Conservation (phyloP, 2,888 invertebrate genomes). For the Acleris laterana region DNA sequence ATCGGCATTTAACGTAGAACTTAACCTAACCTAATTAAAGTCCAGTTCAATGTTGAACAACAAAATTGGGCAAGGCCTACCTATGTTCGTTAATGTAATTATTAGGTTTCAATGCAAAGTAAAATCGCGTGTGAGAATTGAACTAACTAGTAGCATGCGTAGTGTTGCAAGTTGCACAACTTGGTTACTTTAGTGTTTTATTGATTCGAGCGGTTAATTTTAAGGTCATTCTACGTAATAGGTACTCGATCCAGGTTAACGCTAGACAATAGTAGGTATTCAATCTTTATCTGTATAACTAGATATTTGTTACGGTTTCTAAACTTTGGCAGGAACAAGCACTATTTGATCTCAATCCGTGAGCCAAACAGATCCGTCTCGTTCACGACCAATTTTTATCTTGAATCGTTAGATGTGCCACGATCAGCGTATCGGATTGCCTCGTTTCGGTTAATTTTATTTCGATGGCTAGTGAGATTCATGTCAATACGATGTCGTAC, state of each 20-base stretch:
- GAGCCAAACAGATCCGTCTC: slow-evolving; percentile 28
- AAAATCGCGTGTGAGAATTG: slow-evolving; percentile 45
- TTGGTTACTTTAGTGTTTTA: slow-evolving; percentile 40
- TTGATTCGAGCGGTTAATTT: slow-evolving; percentile 46
- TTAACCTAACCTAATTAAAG: neutral
- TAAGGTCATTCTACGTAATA: slow-evolving; percentile 31
- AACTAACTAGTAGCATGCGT: slow-evolving; percentile 37
- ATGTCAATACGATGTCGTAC: slow-evolving; percentile 44
- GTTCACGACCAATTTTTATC: slow-evolving; percentile 36
- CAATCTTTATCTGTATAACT: slow-evolving; percentile 3
- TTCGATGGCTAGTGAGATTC: slow-evolving; percentile 43
- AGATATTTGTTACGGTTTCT: slow-evolving; percentile 17
- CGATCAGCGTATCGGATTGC: slow-evolving; percentile 41
- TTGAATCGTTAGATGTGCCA: slow-evolving; percentile 36
- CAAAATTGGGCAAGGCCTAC: slow-evolving; percentile 23
- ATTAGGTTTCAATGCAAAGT: slow-evolving; percentile 34
- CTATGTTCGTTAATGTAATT: slow-evolving; percentile 33
- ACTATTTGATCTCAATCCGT: slow-evolving; percentile 28
- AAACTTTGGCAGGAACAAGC: slow-evolving; percentile 16
- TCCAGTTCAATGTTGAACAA: slow-evolving; percentile 19
- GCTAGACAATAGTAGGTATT: neutral
- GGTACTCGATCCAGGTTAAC: slow-evolving; percentile 22
- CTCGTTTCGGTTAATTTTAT: slow-evolving; percentile 39
- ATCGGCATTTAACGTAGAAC: neutral
- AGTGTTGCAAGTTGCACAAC: slow-evolving; percentile 41